Evolutionary conservation across 2,113 vertebrate genomes (phyloP).

Genomic region (Tympanuchus pallidicinctus): DNA sequence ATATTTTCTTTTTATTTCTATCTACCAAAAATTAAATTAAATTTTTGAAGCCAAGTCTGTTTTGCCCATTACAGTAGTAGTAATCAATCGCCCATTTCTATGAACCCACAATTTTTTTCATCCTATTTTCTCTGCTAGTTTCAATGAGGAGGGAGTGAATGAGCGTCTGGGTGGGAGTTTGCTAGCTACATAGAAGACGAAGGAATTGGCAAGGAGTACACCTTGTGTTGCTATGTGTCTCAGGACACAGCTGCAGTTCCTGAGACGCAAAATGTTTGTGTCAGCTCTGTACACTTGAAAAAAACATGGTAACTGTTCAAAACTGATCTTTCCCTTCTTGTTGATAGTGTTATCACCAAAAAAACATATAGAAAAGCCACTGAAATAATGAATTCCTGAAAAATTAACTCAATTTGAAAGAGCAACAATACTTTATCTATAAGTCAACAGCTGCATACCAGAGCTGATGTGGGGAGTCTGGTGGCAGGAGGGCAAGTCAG

Average conservation of each 20-base stretch:
- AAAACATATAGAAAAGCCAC: not conserved
- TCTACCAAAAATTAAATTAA: not conserved
- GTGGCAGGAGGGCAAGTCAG: not conserved
- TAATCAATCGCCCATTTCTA: not conserved
- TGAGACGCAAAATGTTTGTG: not conserved
- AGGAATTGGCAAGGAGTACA: not conserved
- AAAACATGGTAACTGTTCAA: not conserved
- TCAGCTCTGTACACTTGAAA: not conserved
- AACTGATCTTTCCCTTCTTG: not conserved
- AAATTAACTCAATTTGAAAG: not conserved
- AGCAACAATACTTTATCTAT: not conserved
- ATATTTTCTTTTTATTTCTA: not conserved
- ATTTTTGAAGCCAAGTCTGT: not conserved
- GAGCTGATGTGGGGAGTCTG: not conserved
- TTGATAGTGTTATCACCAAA: not conserved
- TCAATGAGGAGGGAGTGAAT: not conserved
- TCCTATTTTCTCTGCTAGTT: not conserved
- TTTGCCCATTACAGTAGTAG: not conserved
- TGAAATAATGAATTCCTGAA: not conserved
- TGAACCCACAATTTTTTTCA: not conserved
- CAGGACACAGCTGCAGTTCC: not conserved
- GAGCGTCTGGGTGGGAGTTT: not conserved
- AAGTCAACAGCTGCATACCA: not conserved
- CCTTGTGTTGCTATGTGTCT: accelerated
- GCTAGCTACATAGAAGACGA: not conserved